Evolutionary conservation across 1,140 invertebrate genomes (phyloP).

Genomic region (Chymomyza costata): DNA sequence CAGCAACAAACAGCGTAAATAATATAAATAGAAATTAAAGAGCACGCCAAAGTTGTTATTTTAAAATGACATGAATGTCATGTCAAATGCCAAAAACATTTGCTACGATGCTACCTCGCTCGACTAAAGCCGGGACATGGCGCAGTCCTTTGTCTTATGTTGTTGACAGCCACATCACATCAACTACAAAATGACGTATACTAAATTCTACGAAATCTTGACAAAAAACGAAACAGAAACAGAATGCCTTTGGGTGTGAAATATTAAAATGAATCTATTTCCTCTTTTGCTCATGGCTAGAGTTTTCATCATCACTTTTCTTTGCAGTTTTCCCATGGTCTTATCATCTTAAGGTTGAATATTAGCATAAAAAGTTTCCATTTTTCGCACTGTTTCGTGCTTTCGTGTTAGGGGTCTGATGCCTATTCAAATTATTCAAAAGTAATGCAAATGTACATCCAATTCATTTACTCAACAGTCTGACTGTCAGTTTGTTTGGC

Average conservation of each 20-base stretch:
- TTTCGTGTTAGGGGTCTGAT: background rate
- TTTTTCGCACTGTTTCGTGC: conserved; percentile 34
- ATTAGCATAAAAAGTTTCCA: conserved; percentile 35
- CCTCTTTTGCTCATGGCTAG: too few relatives aligned
- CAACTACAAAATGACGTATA: conserved; percentile 14
- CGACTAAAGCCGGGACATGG: background rate
- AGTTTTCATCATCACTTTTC: too few relatives aligned
- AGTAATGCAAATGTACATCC: conserved; percentile 45
- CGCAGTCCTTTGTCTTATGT: conserved; percentile 8
- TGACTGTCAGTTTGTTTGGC: conserved; percentile 30
- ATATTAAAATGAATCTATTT: too few relatives aligned
- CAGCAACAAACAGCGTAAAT: conserved; percentile 6
- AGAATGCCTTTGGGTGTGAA: too few relatives aligned
- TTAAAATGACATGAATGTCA: conserved; percentile 59
- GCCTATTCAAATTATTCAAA: conserved; percentile 65
- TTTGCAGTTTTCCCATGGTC: conserved; percentile 26
- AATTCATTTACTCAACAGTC: conserved; percentile 67
- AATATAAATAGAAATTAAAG: conserved; percentile 51
- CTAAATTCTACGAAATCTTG: too few relatives aligned
- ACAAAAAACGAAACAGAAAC: too few relatives aligned
- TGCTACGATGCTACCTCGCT: conserved; percentile 11
- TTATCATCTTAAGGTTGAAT: conserved; percentile 54
- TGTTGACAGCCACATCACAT: conserved; percentile 37
- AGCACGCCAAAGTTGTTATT: conserved; percentile 55
- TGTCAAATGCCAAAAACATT: conserved; percentile 58